Base-by-base conservation (phyloP, 1,140 invertebrate genomes). In the Ceratoteleas bidentatus region DNA sequence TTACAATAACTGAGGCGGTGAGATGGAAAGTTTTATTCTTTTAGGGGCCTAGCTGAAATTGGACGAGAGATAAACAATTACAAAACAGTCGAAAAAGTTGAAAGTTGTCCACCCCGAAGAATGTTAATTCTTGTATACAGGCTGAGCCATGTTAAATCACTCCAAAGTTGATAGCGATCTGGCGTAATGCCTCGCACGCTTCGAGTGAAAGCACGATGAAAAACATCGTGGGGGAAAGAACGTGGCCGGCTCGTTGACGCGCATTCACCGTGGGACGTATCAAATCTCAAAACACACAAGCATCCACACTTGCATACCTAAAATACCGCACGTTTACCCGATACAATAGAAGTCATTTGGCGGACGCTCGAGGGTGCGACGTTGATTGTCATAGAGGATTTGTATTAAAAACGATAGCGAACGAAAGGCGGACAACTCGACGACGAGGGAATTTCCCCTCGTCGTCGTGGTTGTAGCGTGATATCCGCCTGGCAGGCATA, bases 311-410 rank as follows among this genome's bases (percentile, higher is more conserved):
- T 85, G 83, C 73, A 38, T 61, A 58, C 58, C 53, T 47, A 82
- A 85, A 85, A 85, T 82, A 82, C 80, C 83, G 73, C 79, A 82
- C 83, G 75, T 70, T 85, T 68, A 69, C 58, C 74, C 34, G 9
- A 32, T 34, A 84, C 83, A 81, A 84, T 84, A 45, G 66, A 74
- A 84, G 69, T 84, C 83, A 78, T 78, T 84, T 81, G 74, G 70
- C 33, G 14, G 45, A 7, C 33, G 62, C 40, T 33, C 34, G 74
- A 72, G 83, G 74, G 78, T 79, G 72, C 75, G 60, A 70, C 58
- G 11, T 47, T 64, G 52, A 80, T 61, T 69, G 69, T 80, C 62
- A 24, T 24, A 70, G 43, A 16, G 74, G 66, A 76, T 76, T 83
- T 74, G 69, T 54, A 83, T 70, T 50, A 43, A 80, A 75, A 74